Evolutionary conservation across 2,113 vertebrate genomes (phyloP).

Genomic region (Manacus vitellinus): DNA sequence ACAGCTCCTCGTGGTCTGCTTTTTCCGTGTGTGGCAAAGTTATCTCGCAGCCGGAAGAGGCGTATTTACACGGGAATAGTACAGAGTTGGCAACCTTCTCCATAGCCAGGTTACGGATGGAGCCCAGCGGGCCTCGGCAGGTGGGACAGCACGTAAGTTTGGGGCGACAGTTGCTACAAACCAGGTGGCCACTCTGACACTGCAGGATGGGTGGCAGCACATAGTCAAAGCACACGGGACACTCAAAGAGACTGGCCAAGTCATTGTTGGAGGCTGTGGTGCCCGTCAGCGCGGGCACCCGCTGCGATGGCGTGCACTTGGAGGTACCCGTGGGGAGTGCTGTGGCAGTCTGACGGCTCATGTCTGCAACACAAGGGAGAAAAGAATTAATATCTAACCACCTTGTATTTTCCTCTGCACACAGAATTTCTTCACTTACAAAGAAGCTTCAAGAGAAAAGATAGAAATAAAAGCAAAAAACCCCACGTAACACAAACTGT

Average conservation of each 20-base stretch:
- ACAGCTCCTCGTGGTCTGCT: conserved; percentile 98
- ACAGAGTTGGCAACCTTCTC: conserved; percentile 99
- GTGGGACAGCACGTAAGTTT: conserved; percentile 99
- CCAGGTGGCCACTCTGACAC: conserved; percentile 98
- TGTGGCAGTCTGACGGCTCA: conserved; percentile 99
- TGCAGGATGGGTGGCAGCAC: conserved; percentile 97
- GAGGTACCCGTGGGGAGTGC: conserved; percentile 97
- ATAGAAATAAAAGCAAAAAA: neutral
- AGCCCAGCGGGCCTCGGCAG: conserved; percentile 94
- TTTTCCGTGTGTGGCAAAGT: conserved; percentile 98
- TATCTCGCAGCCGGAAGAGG: conserved; percentile 96
- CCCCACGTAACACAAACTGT: fast-evolving
- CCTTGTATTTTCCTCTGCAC: fast-evolving
- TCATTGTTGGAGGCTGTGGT: conserved; percentile 99
- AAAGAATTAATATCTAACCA: neutral
- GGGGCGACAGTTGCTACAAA: conserved; percentile 98
- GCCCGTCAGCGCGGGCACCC: conserved; percentile 94
- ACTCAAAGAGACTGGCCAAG: conserved; percentile 98
- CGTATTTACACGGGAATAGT: conserved; percentile 98
- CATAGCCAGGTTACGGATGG: conserved; percentile 99
- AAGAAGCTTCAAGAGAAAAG: neutral
- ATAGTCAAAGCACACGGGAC: conserved; percentile 99
- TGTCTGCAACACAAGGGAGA: conserved; percentile 80
- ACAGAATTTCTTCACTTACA: neutral
- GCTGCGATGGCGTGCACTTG: conserved; percentile 96